Evolutionary conservation across 2,888 invertebrate genomes (phyloP).

Genomic region (Neria commutata): DNA sequence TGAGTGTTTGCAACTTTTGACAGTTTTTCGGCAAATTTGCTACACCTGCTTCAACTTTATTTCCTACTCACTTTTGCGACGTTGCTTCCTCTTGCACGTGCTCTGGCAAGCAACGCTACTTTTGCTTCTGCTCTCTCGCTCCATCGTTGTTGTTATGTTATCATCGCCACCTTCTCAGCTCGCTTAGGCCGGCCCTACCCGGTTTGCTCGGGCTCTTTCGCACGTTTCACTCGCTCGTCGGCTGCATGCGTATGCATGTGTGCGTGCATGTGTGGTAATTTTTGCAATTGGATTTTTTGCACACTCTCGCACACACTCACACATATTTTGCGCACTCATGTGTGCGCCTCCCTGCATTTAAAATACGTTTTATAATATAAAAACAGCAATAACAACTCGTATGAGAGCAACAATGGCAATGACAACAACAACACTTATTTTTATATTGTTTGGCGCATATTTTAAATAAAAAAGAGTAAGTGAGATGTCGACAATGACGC

Average conservation of each 20-base stretch:
- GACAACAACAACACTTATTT: not conserved
- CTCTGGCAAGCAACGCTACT: slow-evolving; percentile 8
- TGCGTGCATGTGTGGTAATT: not conserved
- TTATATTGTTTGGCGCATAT: slow-evolving; percentile 12
- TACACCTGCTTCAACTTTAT: not conserved
- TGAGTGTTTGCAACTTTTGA: not conserved
- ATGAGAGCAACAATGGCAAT: not conserved
- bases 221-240: not conserved
- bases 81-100: not conserved
- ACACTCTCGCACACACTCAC: slow-evolving; percentile 1
- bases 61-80: not conserved
- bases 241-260: not conserved
- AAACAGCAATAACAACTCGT: not conserved
- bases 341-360: too few species aligned
- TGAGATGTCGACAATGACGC: slow-evolving; percentile 1
- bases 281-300: not conserved
- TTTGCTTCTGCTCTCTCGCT: slow-evolving; percentile 21
- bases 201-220: not conserved
- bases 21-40: not conserved
- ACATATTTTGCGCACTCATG: too few species aligned
- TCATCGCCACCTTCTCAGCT: not conserved
- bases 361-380: not conserved
- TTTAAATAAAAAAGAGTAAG: slow-evolving; percentile 31
- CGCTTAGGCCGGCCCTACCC: not conserved
- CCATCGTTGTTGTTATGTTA: too few species aligned